A percentile compares a stretch with the other conserved stretches of the same genome.
Conservation (phyloP, 1,140 invertebrate genomes). For the Musca domestica region DNA sequence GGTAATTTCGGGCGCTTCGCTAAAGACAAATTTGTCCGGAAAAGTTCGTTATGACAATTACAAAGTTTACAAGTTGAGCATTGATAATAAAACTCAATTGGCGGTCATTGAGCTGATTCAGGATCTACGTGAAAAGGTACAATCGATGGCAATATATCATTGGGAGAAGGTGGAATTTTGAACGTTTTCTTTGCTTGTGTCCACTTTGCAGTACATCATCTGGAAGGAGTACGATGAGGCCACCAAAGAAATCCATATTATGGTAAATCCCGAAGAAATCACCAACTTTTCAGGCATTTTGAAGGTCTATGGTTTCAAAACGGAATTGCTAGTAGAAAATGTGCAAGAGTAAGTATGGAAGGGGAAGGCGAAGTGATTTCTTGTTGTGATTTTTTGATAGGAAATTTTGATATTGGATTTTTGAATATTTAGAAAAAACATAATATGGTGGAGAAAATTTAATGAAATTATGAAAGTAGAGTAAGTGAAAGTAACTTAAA, state of each 20-base stretch:
- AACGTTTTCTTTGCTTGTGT: not conserved
- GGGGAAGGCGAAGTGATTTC: no score
- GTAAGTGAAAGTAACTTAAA: no score
- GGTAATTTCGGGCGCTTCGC: conserved; percentile 26
- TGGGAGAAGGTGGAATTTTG: no score
- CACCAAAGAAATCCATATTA: conserved; percentile 36
- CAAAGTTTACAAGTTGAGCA: conserved; percentile 34
- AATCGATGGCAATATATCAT: no score
- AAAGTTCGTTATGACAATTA: conserved; percentile 41
- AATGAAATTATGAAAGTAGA: no score
- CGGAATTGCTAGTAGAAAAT: conserved; percentile 36
- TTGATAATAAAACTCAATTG: conserved; percentile 35
- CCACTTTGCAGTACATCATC: conserved; percentile 34
- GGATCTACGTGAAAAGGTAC: conserved; percentile 34
- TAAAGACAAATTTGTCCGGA: conserved; percentile 23
- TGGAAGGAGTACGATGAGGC: conserved; percentile 44
- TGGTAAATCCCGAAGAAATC: conserved; percentile 37
- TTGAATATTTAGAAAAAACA: no score
- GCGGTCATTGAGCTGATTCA: conserved; percentile 29
- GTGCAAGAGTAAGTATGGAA: conserved; percentile 39
- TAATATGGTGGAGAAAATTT: no score
- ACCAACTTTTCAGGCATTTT: conserved; percentile 32
- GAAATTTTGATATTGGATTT: no score
- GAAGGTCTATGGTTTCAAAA: conserved; percentile 27
- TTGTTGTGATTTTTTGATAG: no score